Percentiles rank a stretch among this genome's conserved stretches.
Conservation (phyloP, 2,113 vertebrate genomes). For the Otus sunia region DNA sequence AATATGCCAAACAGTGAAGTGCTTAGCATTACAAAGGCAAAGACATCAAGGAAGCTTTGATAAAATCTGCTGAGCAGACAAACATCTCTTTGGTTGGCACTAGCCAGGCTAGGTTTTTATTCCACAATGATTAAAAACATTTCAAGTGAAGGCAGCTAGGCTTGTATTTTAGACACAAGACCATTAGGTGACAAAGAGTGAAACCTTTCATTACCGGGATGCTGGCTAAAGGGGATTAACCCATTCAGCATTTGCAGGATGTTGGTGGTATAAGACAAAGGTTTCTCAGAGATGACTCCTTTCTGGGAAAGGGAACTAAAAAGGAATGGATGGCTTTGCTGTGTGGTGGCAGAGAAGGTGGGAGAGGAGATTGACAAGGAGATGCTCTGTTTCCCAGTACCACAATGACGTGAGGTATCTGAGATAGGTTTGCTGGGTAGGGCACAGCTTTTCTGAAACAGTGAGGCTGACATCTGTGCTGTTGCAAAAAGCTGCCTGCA, state of each 20-base stretch:
- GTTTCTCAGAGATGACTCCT: neutral
- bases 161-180: conserved; percentile 52
- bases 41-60: conserved; percentile 72
- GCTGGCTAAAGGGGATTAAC: conserved; percentile 37
- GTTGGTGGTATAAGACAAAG: neutral
- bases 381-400: neutral
- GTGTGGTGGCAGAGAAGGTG: neutral
- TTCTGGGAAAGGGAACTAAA: neutral
- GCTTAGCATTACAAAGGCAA: conserved; percentile 69
- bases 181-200: conserved; percentile 59
- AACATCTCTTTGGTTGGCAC: conserved; percentile 67
- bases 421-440: neutral
- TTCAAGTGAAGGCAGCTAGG: conserved; percentile 45
- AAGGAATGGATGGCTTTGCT: neutral
- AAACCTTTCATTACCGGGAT: conserved; percentile 36
- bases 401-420: neutral
- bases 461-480: neutral
- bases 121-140: conserved; percentile 61
- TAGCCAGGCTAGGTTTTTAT: conserved; percentile 62
- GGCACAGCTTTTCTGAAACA: neutral
- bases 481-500: conserved; percentile 22
- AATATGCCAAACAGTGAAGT: conserved; percentile 69
- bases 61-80: conserved; percentile 74
- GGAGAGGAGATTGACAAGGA: neutral
- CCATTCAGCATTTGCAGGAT: neutral